Evolutionary conservation across 2,888 invertebrate species (phyloP), one percentile per base, ranked within the genome.

Genomic region (Polydrusus cervinus): DNA sequence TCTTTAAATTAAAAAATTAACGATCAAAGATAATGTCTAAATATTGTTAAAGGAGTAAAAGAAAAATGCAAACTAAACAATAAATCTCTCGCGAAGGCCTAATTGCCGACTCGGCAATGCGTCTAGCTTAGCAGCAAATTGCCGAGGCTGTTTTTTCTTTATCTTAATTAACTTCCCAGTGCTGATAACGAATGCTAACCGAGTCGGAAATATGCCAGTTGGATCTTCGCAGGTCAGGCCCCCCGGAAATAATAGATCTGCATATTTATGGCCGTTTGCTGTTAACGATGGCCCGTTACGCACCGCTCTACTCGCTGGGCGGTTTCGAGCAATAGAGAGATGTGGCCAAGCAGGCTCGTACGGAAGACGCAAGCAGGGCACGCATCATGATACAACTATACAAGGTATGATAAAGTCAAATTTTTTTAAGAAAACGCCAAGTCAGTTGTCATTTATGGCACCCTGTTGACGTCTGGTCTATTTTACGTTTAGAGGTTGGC

Each of bases 221-320:
- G 64, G 53, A 55, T 57, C 45, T 62, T 38, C 53, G 62, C 62
- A 67, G 68, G 71, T 79, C 79, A 78, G 78, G 57, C 78, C 68
- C 73, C 76, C 78, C 72, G 77, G 74, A 75, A 73, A 78, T 75
- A 75, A 77, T 78, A 79, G 79, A 80, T 81, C 80, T 81, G 80
- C 80, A 81, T 81, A 81, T 81, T 81, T 81, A 81, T 81, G 79
- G 79, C 64, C 74, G 74, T 78, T 80, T 79, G 80, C 78, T 77
- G 79, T 80, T 80, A 79, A 79, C 77, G 77, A 75, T 74, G 68
- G 62, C 68, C 78, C 78, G 79, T 80, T 79, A 80, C 78, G 80
- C 79, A 80, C 76, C 67, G 76, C 76, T 74, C 76, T 49, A 72
- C 60, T 67, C 30, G 20, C 40, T 38, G 76, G 71, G 75, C 61